Evolutionary conservation across 2,797 vertebrate species (phyloP), one percentile per base, ranked within the genome.

Genomic region (Hapalemur alaotrensis): DNA sequence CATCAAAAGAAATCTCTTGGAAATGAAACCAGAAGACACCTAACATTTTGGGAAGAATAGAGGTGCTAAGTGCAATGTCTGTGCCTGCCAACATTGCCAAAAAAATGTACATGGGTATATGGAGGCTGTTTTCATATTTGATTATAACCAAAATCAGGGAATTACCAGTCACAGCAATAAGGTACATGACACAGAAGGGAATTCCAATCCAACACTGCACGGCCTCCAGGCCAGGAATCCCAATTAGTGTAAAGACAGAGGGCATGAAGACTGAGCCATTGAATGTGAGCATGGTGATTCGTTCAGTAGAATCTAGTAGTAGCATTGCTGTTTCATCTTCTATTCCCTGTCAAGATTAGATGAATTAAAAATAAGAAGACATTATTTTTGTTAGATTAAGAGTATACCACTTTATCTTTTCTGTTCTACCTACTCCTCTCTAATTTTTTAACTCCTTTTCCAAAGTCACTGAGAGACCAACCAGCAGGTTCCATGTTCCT

Each of bases 11-110:
- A 20, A 98, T 95, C 11, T 97, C 87, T 43, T 25, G n/a, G 38
- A 50, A 14, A 54, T 89, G 32, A 20, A 96, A 93, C 97, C 96
- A 97, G 65, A 97, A 97, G 20, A 97, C 78, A 46, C 85, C 59
- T 23, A 97, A 70, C 90, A 97, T 98, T 61, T 98, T 98, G 61
- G 98, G 98, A 87, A 99, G 98, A n/a, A 98, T 98, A 28, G 96
- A 98, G 13, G 98, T 98, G 20, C 98, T 98, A 48, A 97, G 98
- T 38, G 98, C 32, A 28, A 99, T 94, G 59, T 99, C 98, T 57
- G 98, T 98, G 38, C 97, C 57, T 30, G 78, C 92, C 32, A 97
- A 48, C 76, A 95, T 91, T 32, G 84, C 79, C 2, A 96, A 67
- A 32, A 97, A 94, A 5, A 95, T 69, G n/a, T 93, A 95, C 76